phyloP scores from a whole-genome alignment of 2,888 invertebrate genomes.

The Crepidodera aurea region DNA sequence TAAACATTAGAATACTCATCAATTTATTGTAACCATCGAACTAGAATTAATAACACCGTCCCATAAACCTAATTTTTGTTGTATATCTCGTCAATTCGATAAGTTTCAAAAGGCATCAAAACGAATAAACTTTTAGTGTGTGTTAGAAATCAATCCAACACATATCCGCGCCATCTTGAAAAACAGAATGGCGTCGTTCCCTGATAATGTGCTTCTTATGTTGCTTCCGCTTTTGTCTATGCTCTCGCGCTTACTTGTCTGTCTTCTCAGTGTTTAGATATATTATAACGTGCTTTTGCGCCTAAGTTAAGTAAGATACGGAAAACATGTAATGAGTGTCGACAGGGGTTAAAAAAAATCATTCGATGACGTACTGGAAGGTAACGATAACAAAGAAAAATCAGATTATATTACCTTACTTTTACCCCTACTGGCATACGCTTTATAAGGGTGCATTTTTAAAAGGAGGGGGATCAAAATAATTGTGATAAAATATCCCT shows the following conservation, averaged over 20 bases:
- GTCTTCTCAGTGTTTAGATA: constrained; percentile 10
- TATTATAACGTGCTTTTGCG: constrained; percentile 44
- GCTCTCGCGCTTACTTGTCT: constrained; percentile 21
- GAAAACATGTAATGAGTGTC: constrained; percentile 5
- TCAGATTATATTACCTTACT: no score
- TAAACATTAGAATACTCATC: no score
- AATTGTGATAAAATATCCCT: constrained; percentile 28
- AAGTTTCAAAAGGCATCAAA: constrained; percentile 33
- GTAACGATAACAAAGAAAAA: no score
- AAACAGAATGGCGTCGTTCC: constrained; percentile 41
- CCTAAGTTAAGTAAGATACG: constrained; percentile 48
- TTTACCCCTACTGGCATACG: neutral
- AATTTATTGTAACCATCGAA: no score
- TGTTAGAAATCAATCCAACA: constrained; percentile 44
- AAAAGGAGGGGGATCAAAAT: neutral
- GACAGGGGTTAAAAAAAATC: neutral
- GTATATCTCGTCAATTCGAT: constrained; percentile 33
- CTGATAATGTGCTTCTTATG: constrained; percentile 62
- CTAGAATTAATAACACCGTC: no score
- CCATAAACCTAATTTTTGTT: no score
- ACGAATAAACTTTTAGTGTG: constrained; percentile 39
- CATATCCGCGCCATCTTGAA: constrained; percentile 47
- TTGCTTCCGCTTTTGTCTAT: constrained; percentile 35
- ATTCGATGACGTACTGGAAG: no score
- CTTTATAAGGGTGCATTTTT: constrained; percentile 27